Evolutionary conservation across 2,888 invertebrate species (phyloP).

Genomic region (Ophioninae sp.): DNA sequence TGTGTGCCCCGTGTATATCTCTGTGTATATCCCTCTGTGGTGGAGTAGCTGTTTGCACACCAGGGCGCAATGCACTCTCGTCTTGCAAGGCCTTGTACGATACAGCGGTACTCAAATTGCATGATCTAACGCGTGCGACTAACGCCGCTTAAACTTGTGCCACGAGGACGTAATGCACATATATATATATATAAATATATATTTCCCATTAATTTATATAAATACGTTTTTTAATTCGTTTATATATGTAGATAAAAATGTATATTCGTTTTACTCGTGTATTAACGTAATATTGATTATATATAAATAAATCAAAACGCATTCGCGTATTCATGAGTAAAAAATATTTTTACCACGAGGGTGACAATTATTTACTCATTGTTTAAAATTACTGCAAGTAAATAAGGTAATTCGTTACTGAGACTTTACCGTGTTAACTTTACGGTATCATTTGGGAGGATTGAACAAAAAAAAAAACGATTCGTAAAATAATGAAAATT

Average conservation of each 20-base stretch:
- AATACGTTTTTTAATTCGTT: not conserved
- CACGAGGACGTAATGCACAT: not conserved
- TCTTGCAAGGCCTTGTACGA: slow-evolving; percentile 66
- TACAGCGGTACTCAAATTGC: slow-evolving; percentile 65
- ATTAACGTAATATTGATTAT: too few species aligned
- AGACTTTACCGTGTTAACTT: too few species aligned
- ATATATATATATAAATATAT: not conserved
- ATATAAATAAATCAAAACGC: not conserved
- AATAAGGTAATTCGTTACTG: not conserved
- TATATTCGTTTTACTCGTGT: not conserved
- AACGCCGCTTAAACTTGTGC: slow-evolving; percentile 41
- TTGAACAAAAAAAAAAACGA: too few species aligned
- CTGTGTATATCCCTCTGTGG: slow-evolving; percentile 33
- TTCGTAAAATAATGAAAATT: too few species aligned
- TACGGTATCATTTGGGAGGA: too few species aligned
- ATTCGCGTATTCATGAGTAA: slow-evolving; percentile 8
- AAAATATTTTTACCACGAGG: slow-evolving; percentile 16
- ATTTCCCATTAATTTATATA: not conserved
- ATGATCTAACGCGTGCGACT: slow-evolving; percentile 20
- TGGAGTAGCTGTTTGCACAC: slow-evolving; percentile 62
- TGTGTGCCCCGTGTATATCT: slow-evolving; percentile 19
- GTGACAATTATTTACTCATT: slow-evolving; percentile 26
- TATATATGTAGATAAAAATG: not conserved
- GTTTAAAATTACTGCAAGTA: slow-evolving; percentile 6
- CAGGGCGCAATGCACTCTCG: slow-evolving; percentile 69